phyloP scores from a whole-genome alignment of 2,113 vertebrate genomes.

The Uria lomvia region DNA sequence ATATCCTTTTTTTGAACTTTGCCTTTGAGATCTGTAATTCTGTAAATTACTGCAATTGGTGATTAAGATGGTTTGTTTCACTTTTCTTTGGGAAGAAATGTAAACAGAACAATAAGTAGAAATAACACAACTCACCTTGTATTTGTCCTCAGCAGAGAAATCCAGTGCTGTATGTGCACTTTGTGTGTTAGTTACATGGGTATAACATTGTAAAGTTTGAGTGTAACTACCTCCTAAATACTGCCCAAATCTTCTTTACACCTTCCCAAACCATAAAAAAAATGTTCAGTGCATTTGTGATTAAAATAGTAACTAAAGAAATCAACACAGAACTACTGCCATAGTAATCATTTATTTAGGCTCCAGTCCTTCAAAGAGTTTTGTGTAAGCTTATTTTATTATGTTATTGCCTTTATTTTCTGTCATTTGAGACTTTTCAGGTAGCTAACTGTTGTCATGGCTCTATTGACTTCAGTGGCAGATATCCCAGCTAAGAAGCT shows the following conservation, averaged over 20 bases:
- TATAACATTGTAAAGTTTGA: background rate
- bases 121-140: background rate
- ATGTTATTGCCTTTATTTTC: background rate
- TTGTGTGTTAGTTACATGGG: background rate
- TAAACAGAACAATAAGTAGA: background rate
- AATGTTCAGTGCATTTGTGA: background rate
- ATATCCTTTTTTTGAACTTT: conserved; percentile 48
- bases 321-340: background rate
- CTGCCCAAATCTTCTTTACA: background rate
- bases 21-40: background rate
- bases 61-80: background rate
- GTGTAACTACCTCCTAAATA: background rate
- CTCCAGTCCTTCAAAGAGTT: background rate
- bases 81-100: background rate
- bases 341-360: background rate
- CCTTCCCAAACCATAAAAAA: background rate
- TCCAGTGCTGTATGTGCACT: background rate
- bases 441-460: background rate
- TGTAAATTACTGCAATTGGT: background rate
- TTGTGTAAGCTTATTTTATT: background rate
- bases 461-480: background rate
- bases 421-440: background rate
- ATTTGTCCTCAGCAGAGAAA: background rate
- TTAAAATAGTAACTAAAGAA: background rate
- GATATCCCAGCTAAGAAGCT: background rate